A percentile compares a stretch with the other conserved stretches of the same genome.
phyloP scores from a whole-genome alignment of 1,140 invertebrate genomes.

The Nephila pilipes region DNA sequence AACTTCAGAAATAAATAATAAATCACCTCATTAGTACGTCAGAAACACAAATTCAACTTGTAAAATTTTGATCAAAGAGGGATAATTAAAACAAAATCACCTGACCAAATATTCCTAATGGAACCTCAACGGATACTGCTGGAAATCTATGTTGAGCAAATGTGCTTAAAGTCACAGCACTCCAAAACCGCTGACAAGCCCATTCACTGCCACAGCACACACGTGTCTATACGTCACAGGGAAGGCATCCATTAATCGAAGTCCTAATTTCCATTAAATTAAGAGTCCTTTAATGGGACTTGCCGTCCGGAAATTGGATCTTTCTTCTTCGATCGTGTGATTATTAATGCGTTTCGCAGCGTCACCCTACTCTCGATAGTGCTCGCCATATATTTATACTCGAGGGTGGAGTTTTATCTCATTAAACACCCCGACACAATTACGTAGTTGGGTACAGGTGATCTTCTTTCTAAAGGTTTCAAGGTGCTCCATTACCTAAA shows the following conservation, averaged over 20 bases:
- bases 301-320: conserved; percentile 69
- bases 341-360: conserved; percentile 66
- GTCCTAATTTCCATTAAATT: conserved; percentile 74
- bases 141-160: neutral
- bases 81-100: conserved; percentile 12
- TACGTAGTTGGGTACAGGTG: conserved; percentile 2
- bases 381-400: neutral
- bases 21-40: too few species aligned
- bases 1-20: too few species aligned
- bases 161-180: neutral
- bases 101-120: neutral
- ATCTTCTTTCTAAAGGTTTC: neutral
- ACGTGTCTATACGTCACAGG: conserved; percentile 9
- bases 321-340: conserved; percentile 19
- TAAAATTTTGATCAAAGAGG: neutral
- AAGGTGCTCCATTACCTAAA: neutral
- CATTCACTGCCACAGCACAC: neutral
- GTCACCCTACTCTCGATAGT: neutral
- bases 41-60: too few species aligned
- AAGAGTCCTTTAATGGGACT: conserved; percentile 66
- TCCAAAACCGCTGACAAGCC: conserved; percentile 12
- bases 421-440: conserved; percentile 50
- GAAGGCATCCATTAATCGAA: conserved; percentile 59
- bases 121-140: neutral
- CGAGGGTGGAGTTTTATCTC: conserved; percentile 49